These are phyloP conservation scores for Ricordea florida DNA, from an alignment of 92 coral and sea anemone genomes.

Conservation along the genomic window DNA sequence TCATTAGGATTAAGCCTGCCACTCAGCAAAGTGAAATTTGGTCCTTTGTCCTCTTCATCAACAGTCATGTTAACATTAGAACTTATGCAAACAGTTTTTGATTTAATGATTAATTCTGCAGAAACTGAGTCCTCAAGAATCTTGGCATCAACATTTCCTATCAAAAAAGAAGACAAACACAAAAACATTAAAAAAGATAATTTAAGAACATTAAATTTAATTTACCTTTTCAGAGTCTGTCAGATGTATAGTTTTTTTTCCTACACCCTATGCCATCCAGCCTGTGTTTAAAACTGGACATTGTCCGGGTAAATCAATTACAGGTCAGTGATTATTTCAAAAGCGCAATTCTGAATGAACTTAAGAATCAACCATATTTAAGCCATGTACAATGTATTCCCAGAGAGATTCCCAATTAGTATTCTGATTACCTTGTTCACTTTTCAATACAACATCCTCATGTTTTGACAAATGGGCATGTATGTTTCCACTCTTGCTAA, in stretches of 20 bases:
- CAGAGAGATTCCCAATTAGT: background rate
- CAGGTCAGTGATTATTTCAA: too few relatives aligned
- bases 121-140: slow-evolving; percentile 13
- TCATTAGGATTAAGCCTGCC: slow-evolving; percentile 16
- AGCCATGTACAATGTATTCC: background rate
- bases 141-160: slow-evolving; percentile 34
- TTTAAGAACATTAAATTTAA: background rate
- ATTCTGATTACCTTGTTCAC: slow-evolving; percentile 48
- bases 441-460: slow-evolving; percentile 52
- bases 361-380: too few relatives aligned
- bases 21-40: slow-evolving; percentile 26
- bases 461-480: slow-evolving; percentile 57
- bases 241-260: background rate
- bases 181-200: background rate
- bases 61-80: slow-evolving; percentile 12
- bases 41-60: slow-evolving; percentile 32
- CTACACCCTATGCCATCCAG: too few relatives aligned
- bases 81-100: slow-evolving; percentile 16
- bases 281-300: too few relatives aligned
- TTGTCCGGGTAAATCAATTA: too few relatives aligned
- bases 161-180: background rate
- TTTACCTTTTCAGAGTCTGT: background rate
- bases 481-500: slow-evolving; percentile 70
- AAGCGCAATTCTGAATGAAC: too few relatives aligned
- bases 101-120: slow-evolving; percentile 28